Evolutionary conservation across 2,888 invertebrate genomes (phyloP), one percentile per base, ranked within the genome.

Genomic region (Phania funesta): DNA sequence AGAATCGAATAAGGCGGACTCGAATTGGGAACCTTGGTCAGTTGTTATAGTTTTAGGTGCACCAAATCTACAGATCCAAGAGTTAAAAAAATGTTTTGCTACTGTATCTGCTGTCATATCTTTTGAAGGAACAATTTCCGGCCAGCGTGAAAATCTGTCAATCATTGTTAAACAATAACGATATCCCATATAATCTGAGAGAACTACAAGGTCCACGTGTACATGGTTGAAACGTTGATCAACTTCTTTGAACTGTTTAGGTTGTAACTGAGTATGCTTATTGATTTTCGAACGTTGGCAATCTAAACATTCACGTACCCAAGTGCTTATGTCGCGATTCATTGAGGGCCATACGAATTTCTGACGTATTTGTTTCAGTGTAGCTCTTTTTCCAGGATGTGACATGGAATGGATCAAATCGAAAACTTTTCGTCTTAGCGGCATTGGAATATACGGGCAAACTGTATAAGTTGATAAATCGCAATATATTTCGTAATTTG

Each of bases 311-410:
- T 46, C 24, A 3, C 35, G 29, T 16, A 24, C 38, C 71, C 71
- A 68, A 38, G 11, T 58, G 24, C 32, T 56, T 18, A 70, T 29
- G 22, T 58, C 70, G 13, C 46, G 46, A n/a, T 44, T 48, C 58
- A 70, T 87, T 0, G 87, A 86, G 4, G 82, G 52, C 9, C 62
- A 46, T 46, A 62, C 29, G 9, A 11, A 44, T 24, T 86, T 85
- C 81, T 86, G 75, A 58, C 38, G 38, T 38, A 38, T 13, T 38
- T 38, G 8, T 60, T 41, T 50, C n/a, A n/a, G n/a, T n/a, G n/a
- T n/a, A n/a, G n/a, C n/a, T n/a, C n/a, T n/a, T n/a, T n/a, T n/a
- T n/a, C n/a, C n/a, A n/a, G n/a, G n/a, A n/a, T n/a, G n/a, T n/a
- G n/a, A n/a, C n/a, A n/a, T n/a, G n/a, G n/a, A n/a, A n/a, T n/a